Conservation (phyloP, 2,888 invertebrate genomes). For the Fabriciana adippe region DNA sequence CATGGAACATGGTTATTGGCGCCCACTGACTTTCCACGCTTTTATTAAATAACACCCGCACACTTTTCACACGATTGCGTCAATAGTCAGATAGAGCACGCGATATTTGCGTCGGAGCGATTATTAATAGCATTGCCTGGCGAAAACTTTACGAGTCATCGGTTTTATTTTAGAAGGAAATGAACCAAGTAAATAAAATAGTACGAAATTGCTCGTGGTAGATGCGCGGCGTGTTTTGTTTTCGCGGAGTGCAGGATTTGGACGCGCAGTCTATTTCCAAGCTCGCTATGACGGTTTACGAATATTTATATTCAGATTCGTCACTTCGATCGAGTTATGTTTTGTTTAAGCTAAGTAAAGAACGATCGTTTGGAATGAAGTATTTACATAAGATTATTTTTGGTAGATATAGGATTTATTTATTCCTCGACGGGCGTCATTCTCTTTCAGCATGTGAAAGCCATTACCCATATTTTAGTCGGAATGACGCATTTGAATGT, state of each 20-base stretch:
- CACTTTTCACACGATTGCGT: slow-evolving; percentile 79
- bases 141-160: slow-evolving; percentile 73
- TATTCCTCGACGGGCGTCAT: slow-evolving; percentile 66
- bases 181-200: slow-evolving; percentile 75
- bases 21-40: slow-evolving; percentile 66
- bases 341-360: slow-evolving; percentile 72
- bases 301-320: slow-evolving; percentile 75
- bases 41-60: slow-evolving; percentile 73
- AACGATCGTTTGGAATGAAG: slow-evolving; percentile 59
- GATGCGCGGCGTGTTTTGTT: slow-evolving; percentile 65
- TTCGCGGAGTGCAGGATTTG: slow-evolving; percentile 54
- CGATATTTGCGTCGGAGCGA: slow-evolving; percentile 71
- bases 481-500: slow-evolving; percentile 72
- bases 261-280: slow-evolving; percentile 62
- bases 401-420: slow-evolving; percentile 60
- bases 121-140: slow-evolving; percentile 76
- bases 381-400: slow-evolving; percentile 76
- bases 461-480: slow-evolving; percentile 67
- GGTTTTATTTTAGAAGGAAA: slow-evolving; percentile 72
- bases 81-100: slow-evolving; percentile 73
- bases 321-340: slow-evolving; percentile 66
- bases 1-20: slow-evolving; percentile 62
- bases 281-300: slow-evolving; percentile 54
- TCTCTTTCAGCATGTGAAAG: slow-evolving; percentile 70
- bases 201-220: slow-evolving; percentile 62